phyloP scores from a whole-genome alignment of 2,113 vertebrate species.

The Salvelinus namaycush region DNA sequence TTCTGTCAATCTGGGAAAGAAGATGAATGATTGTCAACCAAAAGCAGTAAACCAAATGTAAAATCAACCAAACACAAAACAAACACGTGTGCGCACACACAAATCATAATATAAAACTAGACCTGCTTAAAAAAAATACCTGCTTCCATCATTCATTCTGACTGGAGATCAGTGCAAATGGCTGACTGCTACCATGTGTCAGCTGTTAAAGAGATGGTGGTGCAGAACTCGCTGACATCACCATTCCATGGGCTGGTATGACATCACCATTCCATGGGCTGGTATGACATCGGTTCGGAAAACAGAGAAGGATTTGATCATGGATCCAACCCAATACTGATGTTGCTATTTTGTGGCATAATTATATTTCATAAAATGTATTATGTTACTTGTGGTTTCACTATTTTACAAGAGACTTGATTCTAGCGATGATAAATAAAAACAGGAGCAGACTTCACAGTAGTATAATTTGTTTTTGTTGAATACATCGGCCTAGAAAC shows the following conservation, averaged over 20 bases:
- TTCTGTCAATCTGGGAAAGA: neutral
- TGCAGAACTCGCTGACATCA: conserved; percentile 31
- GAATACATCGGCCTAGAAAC: conserved; percentile 61
- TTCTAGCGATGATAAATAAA: conserved; percentile 53
- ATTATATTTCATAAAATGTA: neutral
- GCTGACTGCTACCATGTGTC: neutral
- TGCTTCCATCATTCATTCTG: neutral
- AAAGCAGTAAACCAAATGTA: conserved; percentile 32
- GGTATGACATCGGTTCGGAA: neutral
- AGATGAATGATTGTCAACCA: conserved; percentile 66
- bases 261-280: neutral
- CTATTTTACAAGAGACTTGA: conserved; percentile 51
- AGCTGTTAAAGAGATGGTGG: conserved; percentile 41
- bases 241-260: neutral
- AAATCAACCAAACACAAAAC: conserved; percentile 19
- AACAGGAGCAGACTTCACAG: conserved; percentile 73
- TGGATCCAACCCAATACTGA: neutral
- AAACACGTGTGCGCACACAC: conserved; percentile 30
- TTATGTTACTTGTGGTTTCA: conserved; percentile 1
- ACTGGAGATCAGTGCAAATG: neutral
- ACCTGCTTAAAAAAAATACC: neutral
- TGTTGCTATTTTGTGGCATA: neutral
- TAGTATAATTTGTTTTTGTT: conserved; percentile 68
- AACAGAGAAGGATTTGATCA: neutral
- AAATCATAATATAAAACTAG: conserved; percentile 6